phyloP scores from a whole-genome alignment of 2,888 invertebrate genomes.

The Tubulanus polymorphus region DNA sequence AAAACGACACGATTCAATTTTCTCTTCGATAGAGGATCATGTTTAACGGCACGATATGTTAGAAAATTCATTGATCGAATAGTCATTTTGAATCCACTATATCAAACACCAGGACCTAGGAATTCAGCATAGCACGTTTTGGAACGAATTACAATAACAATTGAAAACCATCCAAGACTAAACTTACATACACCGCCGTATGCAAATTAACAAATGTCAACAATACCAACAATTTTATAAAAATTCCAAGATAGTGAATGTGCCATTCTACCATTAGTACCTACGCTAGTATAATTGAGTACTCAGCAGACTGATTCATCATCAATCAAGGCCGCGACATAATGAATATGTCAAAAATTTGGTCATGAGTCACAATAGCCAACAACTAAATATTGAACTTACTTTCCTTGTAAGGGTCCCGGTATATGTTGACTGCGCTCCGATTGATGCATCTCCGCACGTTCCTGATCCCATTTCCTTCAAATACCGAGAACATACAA shows the following conservation, averaged over 20 bases:
- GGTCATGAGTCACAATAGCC: not conserved
- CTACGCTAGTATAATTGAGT: no score
- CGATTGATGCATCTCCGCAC: slow-evolving; percentile 30
- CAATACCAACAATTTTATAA: not conserved
- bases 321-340: not conserved
- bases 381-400: slow-evolving; percentile 14
- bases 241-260: not conserved
- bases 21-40: no score
- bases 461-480: slow-evolving; percentile 39
- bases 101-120: not conserved
- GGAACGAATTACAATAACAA: not conserved
- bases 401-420: slow-evolving; percentile 43
- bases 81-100: not conserved
- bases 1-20: no score
- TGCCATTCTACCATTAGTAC: no score
- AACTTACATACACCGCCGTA: not conserved
- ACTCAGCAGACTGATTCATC: no score
- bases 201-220: no score
- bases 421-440: slow-evolving; percentile 41
- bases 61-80: not conserved
- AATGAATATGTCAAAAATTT: slow-evolving; percentile 3
- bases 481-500: slow-evolving; percentile 4
- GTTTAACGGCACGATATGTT: no score
- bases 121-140: not conserved
- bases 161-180: not conserved